Base-by-base conservation (phyloP, 1,140 invertebrate species). In the Harpegnathos saltator region DNA sequence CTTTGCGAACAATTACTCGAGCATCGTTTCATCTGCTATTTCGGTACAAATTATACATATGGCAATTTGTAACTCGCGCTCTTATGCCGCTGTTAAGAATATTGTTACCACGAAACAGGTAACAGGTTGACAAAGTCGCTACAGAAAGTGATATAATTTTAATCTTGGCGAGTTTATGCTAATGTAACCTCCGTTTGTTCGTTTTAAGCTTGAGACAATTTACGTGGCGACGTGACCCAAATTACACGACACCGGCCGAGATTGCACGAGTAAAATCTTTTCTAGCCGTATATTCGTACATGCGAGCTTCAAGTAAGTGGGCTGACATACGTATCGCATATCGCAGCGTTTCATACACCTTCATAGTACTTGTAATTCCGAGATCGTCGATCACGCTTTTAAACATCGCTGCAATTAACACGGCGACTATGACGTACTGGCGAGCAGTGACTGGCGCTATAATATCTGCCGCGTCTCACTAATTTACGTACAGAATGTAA, bases 201-300 rank as follows among this genome's bases (percentile, higher is more conserved):
- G 22, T 44, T 71, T 56, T 68, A 54, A 62, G 63, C 74, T 58
- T 56, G 52, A 44, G 63, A 24, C 33, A 69, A 78, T 69, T 78
- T 78, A 78, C 65, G 58, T n/a, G 29, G 48, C 33, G 52, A 52
- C 52, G 33, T 80, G 75, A 80, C 52, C 54, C 22, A 80, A 80
- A 80, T 80, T 80, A 80, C 22, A 69, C n/a, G 33, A 69, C 73
- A 52, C 59, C 26, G 44, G 24, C 52, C 59, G 33, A 80, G 52
- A 80, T 78, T 78, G 15, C 58, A 58, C 38, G 71, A 69, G 19
- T 44, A 58, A 71, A 19, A 29, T 58, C 38, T 56, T 69, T 19
- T 24, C n/a, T 14, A 15, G 0, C 63, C n/a, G n/a, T 58, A 54
- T 0, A 38, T 68, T 24, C n/a, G n/a, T 69, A 29, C 19, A 33